Conservation (phyloP, 1,140 invertebrate species). For the Zaprionus ghesquierei region DNA sequence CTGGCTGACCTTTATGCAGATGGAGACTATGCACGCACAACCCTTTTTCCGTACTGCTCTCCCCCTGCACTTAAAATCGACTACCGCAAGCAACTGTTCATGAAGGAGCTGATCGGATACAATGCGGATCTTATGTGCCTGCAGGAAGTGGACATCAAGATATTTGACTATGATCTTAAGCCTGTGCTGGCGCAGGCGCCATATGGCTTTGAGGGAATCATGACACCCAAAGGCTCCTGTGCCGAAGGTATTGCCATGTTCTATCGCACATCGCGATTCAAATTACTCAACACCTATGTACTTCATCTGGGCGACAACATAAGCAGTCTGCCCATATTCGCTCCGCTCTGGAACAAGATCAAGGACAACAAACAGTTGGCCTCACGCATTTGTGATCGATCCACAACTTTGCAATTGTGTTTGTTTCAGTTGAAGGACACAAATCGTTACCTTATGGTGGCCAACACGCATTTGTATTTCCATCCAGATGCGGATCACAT, state of each 20-base stretch:
- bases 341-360: slow-evolving; percentile 85
- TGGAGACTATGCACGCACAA: slow-evolving; percentile 88
- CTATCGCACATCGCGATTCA: slow-evolving; percentile 87
- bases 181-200: slow-evolving; percentile 84
- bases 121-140: slow-evolving; percentile 95
- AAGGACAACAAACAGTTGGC: slow-evolving; percentile 85
- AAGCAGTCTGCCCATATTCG: slow-evolving; percentile 84
- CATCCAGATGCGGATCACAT: slow-evolving; percentile 94
- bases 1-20: slow-evolving; percentile 94
- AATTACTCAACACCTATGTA: slow-evolving; percentile 83
- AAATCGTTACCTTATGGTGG: slow-evolving; percentile 87
- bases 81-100: slow-evolving; percentile 92
- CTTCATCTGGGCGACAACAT: slow-evolving; percentile 86
- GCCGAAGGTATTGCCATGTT: slow-evolving; percentile 92
- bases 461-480: slow-evolving; percentile 96
- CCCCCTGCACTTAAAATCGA: slow-evolving; percentile 90
- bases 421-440: slow-evolving; percentile 84
- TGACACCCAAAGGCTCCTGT: slow-evolving; percentile 88
- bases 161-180: slow-evolving; percentile 89
- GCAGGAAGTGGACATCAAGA: slow-evolving; percentile 94
- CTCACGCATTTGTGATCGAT: slow-evolving; percentile 85
- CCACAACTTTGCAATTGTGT: slow-evolving; percentile 83
- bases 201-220: slow-evolving; percentile 86
- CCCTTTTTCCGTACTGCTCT: slow-evolving; percentile 92
- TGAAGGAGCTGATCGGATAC: slow-evolving; percentile 94